Evolutionary conservation across 2,113 vertebrate genomes (phyloP).

Genomic region (Cygnus atratus): DNA sequence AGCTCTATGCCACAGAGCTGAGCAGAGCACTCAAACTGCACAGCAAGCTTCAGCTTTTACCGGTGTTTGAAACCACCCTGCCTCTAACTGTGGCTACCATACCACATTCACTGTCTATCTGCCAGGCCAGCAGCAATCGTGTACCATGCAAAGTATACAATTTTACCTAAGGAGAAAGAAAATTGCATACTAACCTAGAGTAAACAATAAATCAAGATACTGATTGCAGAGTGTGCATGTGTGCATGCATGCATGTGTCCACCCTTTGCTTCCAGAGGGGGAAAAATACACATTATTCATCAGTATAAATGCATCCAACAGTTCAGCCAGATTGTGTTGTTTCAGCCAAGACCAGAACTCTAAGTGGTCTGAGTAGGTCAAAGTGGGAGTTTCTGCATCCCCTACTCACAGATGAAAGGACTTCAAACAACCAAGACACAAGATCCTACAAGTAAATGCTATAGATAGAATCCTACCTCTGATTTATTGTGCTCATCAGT

Average conservation of each 20-base stretch:
- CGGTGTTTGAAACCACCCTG: not conserved
- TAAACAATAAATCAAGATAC: not conserved
- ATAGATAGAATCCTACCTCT: rapidly evolving
- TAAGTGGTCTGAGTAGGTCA: not conserved
- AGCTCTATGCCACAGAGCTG: not conserved
- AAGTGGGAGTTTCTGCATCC: not conserved
- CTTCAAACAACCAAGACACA: not conserved
- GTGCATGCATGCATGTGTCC: not conserved
- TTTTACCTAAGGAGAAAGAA: not conserved
- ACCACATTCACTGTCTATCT: not conserved
- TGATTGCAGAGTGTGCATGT: not conserved
- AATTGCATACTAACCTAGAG: not conserved
- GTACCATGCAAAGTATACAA: not conserved
- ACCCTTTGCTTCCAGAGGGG: not conserved
- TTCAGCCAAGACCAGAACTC: not conserved
- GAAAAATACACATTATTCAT: not conserved
- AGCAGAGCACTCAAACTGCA: not conserved
- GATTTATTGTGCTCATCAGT: not conserved
- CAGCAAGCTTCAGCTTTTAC: not conserved
- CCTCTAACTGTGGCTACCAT: not conserved
- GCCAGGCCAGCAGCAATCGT: not conserved
- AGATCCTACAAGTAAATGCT: not conserved
- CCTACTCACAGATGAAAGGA: not conserved
- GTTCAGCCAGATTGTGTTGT: not conserved
- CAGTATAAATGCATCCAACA: not conserved